Evolutionary conservation across 2,797 vertebrate genomes (phyloP).

Genomic region (Nannoperca obscura): DNA sequence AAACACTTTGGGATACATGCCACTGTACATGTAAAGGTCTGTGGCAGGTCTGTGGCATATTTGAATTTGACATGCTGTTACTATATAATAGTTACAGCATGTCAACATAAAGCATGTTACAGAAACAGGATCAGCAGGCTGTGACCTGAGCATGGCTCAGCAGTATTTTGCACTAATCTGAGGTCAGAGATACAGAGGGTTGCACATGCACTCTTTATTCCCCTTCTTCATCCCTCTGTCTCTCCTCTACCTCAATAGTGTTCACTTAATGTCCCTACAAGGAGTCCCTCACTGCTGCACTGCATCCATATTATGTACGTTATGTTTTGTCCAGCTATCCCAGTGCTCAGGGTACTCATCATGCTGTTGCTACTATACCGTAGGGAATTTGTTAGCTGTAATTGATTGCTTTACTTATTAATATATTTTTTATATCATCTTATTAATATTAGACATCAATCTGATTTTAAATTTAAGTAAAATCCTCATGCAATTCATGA

Average conservation of each 20-base stretch:
- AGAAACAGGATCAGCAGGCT: conserved; percentile 11
- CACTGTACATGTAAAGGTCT: background rate
- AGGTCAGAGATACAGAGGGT: conserved; percentile 24
- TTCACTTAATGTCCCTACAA: background rate
- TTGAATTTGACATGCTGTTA: background rate
- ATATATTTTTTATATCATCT: too few relatives aligned
- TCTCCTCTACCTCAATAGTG: background rate
- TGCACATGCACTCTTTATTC: conserved; percentile 2
- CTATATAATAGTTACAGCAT: background rate
- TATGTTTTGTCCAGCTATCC: background rate
- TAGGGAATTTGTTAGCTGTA: background rate
- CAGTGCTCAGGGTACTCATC: background rate
- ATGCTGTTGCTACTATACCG: background rate
- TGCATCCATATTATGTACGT: conserved; percentile 30
- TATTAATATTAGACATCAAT: background rate
- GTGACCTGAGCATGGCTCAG: conserved; percentile 20
- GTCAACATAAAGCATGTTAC: background rate
- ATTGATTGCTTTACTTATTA: too few relatives aligned
- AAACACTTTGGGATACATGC: too few relatives aligned
- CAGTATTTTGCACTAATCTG: conserved; percentile 31
- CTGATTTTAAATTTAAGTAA: background rate
- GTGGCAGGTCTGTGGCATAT: background rate
- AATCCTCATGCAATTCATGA: too few relatives aligned
- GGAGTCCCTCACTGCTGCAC: background rate
- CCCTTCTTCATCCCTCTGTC: background rate